Base-by-base conservation (phyloP, 2,888 invertebrate genomes). In the Sarcophaga caerulescens region DNA sequence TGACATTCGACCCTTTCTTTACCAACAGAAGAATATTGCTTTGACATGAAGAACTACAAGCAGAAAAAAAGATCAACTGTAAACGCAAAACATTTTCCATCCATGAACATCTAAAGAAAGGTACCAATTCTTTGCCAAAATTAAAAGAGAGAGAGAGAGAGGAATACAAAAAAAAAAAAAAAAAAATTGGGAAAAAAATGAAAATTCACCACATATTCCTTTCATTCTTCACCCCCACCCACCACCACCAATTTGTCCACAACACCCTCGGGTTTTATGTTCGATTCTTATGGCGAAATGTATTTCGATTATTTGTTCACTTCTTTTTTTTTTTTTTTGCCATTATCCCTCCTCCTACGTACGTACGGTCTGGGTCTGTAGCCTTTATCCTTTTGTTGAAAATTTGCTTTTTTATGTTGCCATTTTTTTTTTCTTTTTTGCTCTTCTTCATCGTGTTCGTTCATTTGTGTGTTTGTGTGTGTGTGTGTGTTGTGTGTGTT, bases 1-100 rank as follows among this genome's bases (percentile, higher is more conserved):
- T 88, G 88, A 88, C 88, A 88, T 87, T 88, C 87, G 88, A 88
- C 88, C 88, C 87, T 85, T 87, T 86, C 78, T 73, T 80, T 52
- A 1, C 8, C 17, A 4, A 47, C 1, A 21, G 25, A 73, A 71
- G 23, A 76, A n/a, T 66, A 59, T 19, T 63, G 62, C 52, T 76
- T 81, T 81, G 5, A 8, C 47, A 62, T 68, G 23, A 57, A 62
- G 8, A 23, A 23, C 35, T 17, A 52, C 52, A 52, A 52, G 14
- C 0, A 1, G 0, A 35, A 23, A 60, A 73, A 35, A n/a, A 6
- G 57, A 65, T 60, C 65, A 75, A n/a, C n/a, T n/a, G n/a, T n/a
- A n/a, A n/a, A 52, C 59, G 73, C 47, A 87, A 68, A 60, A 12
- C 12, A n/a, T 52, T 83, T 83, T 75, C 79, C 81, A 74, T 66